Evolutionary conservation across 2,113 vertebrate species (phyloP).

Genomic region (Sapayoa aenigma): DNA sequence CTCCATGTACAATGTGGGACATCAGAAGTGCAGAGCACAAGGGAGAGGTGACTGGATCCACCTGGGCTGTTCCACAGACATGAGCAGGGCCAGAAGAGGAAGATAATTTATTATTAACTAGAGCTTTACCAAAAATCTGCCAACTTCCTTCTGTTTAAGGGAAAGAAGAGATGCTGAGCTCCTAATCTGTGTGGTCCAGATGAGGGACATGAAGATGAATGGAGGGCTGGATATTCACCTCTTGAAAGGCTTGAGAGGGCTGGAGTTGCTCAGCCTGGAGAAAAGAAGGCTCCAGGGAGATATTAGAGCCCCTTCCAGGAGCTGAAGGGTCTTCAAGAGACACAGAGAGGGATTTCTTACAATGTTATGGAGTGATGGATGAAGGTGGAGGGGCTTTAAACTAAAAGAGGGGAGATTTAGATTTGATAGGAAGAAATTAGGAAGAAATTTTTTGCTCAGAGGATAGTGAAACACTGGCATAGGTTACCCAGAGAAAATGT

Average conservation of each 20-base stretch:
- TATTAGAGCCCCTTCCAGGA: not conserved
- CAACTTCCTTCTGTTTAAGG: not conserved
- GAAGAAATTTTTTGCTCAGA: not conserved
- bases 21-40: not conserved
- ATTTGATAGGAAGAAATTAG: too few species aligned
- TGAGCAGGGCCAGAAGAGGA: not conserved
- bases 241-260: not conserved
- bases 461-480: not conserved
- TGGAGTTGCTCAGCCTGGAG: not conserved
- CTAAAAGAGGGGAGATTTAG: not conserved
- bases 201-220: not conserved
- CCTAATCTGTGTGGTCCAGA: not conserved
- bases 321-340: not conserved
- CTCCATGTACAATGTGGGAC: fast-evolving
- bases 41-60: not conserved
- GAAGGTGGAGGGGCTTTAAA: not conserved
- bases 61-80: not conserved
- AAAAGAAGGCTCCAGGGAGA: not conserved
- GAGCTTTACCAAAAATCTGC: not conserved
- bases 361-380: fast-evolving
- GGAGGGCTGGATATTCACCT: not conserved
- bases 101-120: not conserved
- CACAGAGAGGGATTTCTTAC: not conserved
- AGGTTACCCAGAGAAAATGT: not conserved
- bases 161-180: not conserved